Evolutionary conservation across 2,888 invertebrate genomes (phyloP).

Genomic region (Epirrita christyi): DNA sequence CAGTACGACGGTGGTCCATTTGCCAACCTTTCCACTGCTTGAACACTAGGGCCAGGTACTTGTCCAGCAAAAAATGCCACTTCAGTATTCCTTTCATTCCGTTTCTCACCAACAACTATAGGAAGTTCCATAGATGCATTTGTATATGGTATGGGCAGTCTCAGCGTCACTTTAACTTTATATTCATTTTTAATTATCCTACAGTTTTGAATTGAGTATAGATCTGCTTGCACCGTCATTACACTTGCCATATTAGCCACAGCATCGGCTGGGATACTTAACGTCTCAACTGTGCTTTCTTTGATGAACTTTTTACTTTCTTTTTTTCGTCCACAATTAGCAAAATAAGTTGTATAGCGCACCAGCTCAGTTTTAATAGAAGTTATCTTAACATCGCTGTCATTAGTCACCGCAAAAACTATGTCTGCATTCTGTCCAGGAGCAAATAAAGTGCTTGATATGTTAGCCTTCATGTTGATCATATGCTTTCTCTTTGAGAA

Average conservation of each 20-base stretch:
- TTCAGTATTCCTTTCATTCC: slow-evolving; percentile 12
- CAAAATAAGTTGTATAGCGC: slow-evolving; percentile 32
- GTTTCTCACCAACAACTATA: slow-evolving; percentile 43
- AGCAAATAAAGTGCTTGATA: slow-evolving; percentile 29
- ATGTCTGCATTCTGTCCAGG: slow-evolving; percentile 33
- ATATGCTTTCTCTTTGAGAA: slow-evolving; percentile 36
- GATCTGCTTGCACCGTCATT: slow-evolving; percentile 32
- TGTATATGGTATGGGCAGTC: slow-evolving; percentile 43
- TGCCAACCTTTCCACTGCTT: slow-evolving; percentile 6
- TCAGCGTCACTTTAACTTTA: slow-evolving; percentile 39
- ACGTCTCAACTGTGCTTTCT: slow-evolving; percentile 27
- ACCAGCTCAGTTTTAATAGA: slow-evolving; percentile 36
- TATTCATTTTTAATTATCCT: slow-evolving; percentile 41
- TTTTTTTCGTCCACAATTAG: slow-evolving; percentile 28
- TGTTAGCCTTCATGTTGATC: slow-evolving; percentile 33
- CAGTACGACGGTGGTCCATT: slow-evolving; percentile 41
- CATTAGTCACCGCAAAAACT: slow-evolving; percentile 34
- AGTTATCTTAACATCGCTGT: slow-evolving; percentile 33
- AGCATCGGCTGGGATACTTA: slow-evolving; percentile 35
- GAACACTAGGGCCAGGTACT: slow-evolving; percentile 17
- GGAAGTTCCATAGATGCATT: slow-evolving; percentile 42
- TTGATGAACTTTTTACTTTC: slow-evolving; percentile 13
- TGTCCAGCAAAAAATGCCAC: slow-evolving; percentile 6
- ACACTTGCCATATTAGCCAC: slow-evolving; percentile 26
- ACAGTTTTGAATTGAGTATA: slow-evolving; percentile 45